Percentiles rank a stretch among this genome's conserved stretches.
Conservation (phyloP, 1,140 invertebrate species). For the Adoxophyes honmai region DNA sequence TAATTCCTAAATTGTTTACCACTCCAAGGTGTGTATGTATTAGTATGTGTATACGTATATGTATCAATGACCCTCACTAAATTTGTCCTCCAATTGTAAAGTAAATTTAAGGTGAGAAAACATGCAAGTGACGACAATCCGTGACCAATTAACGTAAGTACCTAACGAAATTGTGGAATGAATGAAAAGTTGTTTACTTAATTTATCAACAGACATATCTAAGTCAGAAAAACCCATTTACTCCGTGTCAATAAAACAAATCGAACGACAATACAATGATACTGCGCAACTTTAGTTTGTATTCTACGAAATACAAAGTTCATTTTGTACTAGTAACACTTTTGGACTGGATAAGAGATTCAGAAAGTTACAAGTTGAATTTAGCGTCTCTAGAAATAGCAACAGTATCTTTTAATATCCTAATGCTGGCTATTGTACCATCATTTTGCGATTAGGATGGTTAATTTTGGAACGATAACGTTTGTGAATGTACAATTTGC, state of each 20-base stretch:
- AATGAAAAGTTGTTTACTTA: no score
- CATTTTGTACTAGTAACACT: background rate
- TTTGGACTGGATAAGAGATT: background rate
- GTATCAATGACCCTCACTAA: no score
- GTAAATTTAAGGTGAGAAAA: no score
- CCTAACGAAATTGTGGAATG: no score
- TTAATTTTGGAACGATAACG: constrained; percentile 1
- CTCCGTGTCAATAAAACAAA: background rate
- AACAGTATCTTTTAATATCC: background rate
- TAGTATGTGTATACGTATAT: no score
- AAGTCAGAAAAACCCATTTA: background rate
- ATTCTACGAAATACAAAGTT: background rate
- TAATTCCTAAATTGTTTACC: no score
- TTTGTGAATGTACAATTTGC: background rate
- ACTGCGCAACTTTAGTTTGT: background rate
- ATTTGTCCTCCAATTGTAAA: no score
- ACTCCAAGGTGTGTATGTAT: no score
- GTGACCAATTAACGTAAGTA: no score
- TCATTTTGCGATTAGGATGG: background rate
- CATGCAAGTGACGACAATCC: no score
- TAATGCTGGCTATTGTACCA: background rate
- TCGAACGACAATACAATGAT: background rate
- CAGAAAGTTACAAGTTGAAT: background rate
- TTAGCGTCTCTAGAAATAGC: background rate
- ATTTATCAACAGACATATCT: no score